Conservation (phyloP, 2,888 invertebrate genomes). For the Lottia gigantea region DNA sequence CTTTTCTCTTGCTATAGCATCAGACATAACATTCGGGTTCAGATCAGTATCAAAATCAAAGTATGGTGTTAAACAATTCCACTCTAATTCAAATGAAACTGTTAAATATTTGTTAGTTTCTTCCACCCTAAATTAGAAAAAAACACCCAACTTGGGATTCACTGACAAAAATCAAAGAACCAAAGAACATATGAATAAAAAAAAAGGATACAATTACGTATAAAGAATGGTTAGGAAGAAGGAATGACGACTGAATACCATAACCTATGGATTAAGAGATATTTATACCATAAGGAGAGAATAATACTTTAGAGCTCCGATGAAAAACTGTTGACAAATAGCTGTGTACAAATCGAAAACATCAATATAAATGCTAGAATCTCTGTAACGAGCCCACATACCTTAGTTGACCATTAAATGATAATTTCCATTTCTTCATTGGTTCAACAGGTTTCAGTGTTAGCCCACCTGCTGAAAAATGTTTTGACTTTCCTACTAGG, state of each 20-base stretch:
- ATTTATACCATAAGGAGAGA: no score
- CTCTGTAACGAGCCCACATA: slow-evolving; percentile 30
- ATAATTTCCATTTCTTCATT: slow-evolving; percentile 80
- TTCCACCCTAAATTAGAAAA: slow-evolving; percentile 34
- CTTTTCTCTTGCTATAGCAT: slow-evolving; percentile 79
- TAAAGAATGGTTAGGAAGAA: no score
- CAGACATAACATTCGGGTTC: slow-evolving; percentile 76
- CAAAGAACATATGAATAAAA: no score
- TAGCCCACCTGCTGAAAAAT: slow-evolving; percentile 79
- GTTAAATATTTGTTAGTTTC: slow-evolving; percentile 64
- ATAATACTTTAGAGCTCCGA: no score
- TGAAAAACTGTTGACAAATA: neutral
- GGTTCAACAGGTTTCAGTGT: slow-evolving; percentile 76
- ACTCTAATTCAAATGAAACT: slow-evolving; percentile 76
- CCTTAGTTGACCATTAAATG: slow-evolving; percentile 79
- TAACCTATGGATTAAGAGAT: no score
- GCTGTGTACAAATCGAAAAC: neutral
- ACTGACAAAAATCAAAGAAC: no score
- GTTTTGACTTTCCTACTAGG: slow-evolving; percentile 67
- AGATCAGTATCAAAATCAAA: slow-evolving; percentile 83
- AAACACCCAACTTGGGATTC: neutral
- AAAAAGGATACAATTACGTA: no score
- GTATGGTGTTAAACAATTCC: slow-evolving; percentile 74
- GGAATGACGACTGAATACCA: no score
- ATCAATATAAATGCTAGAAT: neutral